Conservation (phyloP, 2,888 invertebrate genomes). For the Pachydiplax longipennis region DNA sequence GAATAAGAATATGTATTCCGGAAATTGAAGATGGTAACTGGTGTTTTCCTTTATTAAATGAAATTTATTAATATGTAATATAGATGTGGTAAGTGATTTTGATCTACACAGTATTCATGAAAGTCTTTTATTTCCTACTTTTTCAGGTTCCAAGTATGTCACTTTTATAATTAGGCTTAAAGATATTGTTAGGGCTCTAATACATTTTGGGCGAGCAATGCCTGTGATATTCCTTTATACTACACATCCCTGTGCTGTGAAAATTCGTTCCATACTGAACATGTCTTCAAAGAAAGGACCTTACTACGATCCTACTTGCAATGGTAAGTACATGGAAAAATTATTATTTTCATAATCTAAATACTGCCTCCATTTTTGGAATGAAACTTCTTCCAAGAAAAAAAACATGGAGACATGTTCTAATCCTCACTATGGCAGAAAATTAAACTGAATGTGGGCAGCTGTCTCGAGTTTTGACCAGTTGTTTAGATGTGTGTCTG, state of each 20-base stretch:
- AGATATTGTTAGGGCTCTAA: constrained; percentile 77
- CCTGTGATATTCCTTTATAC: constrained; percentile 85
- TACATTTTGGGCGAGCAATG: constrained; percentile 77
- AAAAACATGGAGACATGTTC: no score
- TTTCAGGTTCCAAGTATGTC: constrained; percentile 66
- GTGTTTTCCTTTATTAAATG: neutral
- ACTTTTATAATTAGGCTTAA: constrained; percentile 72
- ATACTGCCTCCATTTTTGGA: no score
- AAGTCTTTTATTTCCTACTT: constrained; percentile 46
- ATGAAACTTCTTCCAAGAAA: no score
- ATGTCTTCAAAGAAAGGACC: constrained; percentile 67
- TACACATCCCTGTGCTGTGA: constrained; percentile 71
- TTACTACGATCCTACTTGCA: constrained; percentile 64
- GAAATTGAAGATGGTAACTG: constrained; percentile 58
- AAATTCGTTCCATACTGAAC: constrained; percentile 73
- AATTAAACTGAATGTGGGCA: no score
- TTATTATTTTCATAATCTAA: no score
- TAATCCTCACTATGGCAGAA: no score
- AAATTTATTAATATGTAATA: neutral
- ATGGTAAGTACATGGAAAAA: constrained; percentile 56
- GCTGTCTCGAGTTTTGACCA: no score
- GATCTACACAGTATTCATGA: neutral
- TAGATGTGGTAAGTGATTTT: neutral
- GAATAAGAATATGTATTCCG: constrained; percentile 61
- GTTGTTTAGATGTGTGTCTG: no score